Percentiles rank a stretch among this genome's conserved stretches.
Conservation (phyloP, 2,888 invertebrate species). For the Amiota minor region DNA sequence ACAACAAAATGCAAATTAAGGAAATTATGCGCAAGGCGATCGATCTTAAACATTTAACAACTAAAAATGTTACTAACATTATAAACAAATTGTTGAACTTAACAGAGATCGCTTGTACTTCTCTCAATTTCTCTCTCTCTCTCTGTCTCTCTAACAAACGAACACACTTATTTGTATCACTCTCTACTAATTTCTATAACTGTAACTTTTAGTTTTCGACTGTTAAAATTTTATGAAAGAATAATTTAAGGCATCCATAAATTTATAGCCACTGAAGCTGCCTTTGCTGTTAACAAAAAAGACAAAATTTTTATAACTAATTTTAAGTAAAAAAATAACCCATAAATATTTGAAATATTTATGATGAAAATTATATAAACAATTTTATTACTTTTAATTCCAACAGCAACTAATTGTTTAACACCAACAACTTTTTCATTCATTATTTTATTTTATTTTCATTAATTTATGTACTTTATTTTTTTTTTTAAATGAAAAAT, state of each 20-base stretch:
- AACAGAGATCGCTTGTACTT: background rate
- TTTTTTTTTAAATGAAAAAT: conserved; percentile 38
- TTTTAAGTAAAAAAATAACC: conserved; percentile 12
- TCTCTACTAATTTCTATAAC: too few relatives aligned
- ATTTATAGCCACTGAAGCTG: background rate
- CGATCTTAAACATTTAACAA: background rate
- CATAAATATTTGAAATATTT: conserved; percentile 40
- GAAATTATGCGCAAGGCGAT: background rate
- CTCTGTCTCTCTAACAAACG: background rate
- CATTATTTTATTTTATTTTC: conserved; percentile 46
- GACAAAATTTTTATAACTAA: conserved; percentile 49
- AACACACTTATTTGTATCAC: background rate
- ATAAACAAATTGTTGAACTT: background rate
- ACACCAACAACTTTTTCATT: conserved; percentile 26
- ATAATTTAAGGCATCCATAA: background rate
- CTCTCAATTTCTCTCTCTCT: background rate
- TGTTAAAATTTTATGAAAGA: too few relatives aligned
- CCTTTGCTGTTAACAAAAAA: conserved; percentile 42
- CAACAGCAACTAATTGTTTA: conserved; percentile 36
- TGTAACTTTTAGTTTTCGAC: background rate
- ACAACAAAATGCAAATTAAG: conserved; percentile 2
- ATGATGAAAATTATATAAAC: conserved; percentile 26
- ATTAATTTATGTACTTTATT: conserved; percentile 39
- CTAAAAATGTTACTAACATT: background rate
- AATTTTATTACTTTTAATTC: conserved; percentile 40